Base-by-base conservation (phyloP, 2,888 invertebrate species). In the Oscheius sp. region DNA sequence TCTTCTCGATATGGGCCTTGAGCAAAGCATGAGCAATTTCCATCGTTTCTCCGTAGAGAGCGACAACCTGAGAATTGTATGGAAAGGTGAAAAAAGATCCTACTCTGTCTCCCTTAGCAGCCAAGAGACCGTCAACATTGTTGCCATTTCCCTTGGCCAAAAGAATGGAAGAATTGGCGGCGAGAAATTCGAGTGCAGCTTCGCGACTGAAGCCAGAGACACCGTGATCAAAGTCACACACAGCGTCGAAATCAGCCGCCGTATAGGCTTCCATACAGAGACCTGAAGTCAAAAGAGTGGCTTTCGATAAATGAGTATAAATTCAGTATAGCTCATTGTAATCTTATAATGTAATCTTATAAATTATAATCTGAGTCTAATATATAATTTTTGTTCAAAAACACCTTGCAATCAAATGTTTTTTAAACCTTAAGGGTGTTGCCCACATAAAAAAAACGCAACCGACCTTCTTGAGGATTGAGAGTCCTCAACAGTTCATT, bases 11-110 rank as follows among this genome's bases (percentile, higher is more conserved):
- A 64, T 82, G 78, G 6, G 74, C 66, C 36, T 73, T 69, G 9
- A 84, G 51, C 50, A 84, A 77, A 14, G 81, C 68, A 28, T 84
- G 78, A 22, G 83, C 83, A 28, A 84, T 72, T 33, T 74, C 72
- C 26, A 78, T 73, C 6, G 74, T 72, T 61, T 82, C 81, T 1
- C 83, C 84, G 68, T 83, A 84, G 33, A 84, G 67, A 41, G 73
- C 68, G 30, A 80, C 64, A 38, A 83, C 70, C 41, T 71, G 70
- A 12, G 36, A n/a, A 12, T 4, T 9, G 20, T n/a, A 8, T n/a
- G 4, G 22, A 32, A 22, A 50, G 50, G 50, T 9, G 17, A 24
- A 12, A 24, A 28, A 22, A n/a, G 4, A 4, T 24, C 41, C 6
- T 8, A 62, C 64, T 24, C 51, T 33, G 38, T 64, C 64, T 33